Conservation (phyloP, 2,888 invertebrate species). For the Molanna angustata region DNA sequence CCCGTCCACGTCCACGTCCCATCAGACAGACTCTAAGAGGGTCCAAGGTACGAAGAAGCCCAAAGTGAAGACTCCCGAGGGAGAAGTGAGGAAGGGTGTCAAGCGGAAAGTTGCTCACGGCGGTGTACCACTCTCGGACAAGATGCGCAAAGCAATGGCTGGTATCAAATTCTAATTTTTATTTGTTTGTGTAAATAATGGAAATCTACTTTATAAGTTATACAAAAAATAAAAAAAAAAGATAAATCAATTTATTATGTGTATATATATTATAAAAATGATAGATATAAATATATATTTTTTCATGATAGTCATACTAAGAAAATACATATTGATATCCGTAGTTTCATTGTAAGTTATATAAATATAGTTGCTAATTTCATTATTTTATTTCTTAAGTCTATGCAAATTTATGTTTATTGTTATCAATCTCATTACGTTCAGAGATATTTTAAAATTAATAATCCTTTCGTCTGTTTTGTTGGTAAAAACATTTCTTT, state of each 20-base stretch:
- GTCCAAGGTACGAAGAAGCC: neutral
- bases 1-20: neutral
- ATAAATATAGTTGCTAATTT: too few species aligned
- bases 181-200: neutral
- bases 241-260: neutral
- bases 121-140: slow-evolving; percentile 48
- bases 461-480: too few species aligned
- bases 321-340: too few species aligned
- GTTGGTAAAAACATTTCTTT: too few species aligned
- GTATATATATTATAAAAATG: neutral
- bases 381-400: too few species aligned
- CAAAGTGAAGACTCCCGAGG: slow-evolving; percentile 1
- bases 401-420: too few species aligned
- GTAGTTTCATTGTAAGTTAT: too few species aligned
- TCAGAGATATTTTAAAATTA: too few species aligned
- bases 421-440: too few species aligned
- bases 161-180: slow-evolving; percentile 23
- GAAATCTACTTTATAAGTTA: neutral
- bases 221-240: neutral
- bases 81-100: slow-evolving; percentile 14
- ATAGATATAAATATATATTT: slow-evolving; percentile 10
- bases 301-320: too few species aligned
- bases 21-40: neutral
- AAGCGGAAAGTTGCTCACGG: slow-evolving; percentile 38
- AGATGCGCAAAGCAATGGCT: slow-evolving; percentile 42